Evolutionary conservation across 2,113 vertebrate genomes (phyloP).

Genomic region (Antechinus flavipes): DNA sequence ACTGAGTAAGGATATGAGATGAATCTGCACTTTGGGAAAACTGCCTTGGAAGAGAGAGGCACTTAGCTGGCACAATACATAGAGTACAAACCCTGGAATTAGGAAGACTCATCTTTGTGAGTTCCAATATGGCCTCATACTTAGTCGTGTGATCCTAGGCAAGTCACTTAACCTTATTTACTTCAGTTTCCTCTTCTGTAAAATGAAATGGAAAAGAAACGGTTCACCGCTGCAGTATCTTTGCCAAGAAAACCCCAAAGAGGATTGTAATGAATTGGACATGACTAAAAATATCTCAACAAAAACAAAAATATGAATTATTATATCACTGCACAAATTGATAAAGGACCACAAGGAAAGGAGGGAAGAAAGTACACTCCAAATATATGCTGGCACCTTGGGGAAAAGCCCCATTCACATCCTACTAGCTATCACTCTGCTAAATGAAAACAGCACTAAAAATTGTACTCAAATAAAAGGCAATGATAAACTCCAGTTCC

Average conservation of each 20-base stretch:
- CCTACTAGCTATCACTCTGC: background rate
- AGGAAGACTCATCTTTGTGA: background rate
- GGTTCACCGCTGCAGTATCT: background rate
- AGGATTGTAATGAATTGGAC: background rate
- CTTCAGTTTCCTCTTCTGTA: background rate
- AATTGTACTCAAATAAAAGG: background rate
- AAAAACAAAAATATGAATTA: background rate
- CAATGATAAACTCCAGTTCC: background rate
- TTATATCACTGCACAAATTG: background rate
- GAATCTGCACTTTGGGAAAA: background rate
- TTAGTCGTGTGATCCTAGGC: background rate
- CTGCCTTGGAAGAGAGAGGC: background rate
- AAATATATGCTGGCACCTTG: background rate
- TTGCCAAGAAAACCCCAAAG: background rate
- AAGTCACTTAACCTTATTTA: background rate
- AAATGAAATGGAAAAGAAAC: background rate
- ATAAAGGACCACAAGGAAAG: background rate
- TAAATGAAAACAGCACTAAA: background rate
- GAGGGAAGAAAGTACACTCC: background rate
- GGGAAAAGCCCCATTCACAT: background rate
- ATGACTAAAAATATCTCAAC: background rate
- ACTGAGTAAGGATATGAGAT: background rate
- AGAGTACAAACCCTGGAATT: too few relatives aligned
- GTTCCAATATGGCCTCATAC: background rate
- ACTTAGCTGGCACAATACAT: background rate